These are phyloP conservation scores for Tetraneura akinire DNA, from an alignment of 1,140 invertebrate species.

Conservation along the genomic window DNA sequence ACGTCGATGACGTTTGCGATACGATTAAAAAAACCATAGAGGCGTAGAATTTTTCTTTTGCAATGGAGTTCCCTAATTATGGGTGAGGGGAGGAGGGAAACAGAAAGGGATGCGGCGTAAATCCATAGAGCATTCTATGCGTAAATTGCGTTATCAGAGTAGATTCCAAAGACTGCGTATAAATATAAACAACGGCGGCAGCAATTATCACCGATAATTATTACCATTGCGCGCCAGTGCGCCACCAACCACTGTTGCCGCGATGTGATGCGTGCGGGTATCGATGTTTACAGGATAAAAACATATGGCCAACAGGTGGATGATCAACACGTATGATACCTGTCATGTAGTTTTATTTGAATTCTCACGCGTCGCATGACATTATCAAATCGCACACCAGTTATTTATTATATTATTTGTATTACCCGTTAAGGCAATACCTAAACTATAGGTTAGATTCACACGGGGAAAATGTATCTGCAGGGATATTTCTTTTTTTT, in stretches of 20 bases:
- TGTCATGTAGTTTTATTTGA: constrained; percentile 38
- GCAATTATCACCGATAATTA: constrained; percentile 3
- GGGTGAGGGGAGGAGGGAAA: too few species aligned
- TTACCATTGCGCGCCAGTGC: neutral
- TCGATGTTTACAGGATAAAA: constrained; percentile 37
- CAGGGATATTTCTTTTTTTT: too few species aligned
- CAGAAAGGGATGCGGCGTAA: too few species aligned
- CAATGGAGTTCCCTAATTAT: too few species aligned
- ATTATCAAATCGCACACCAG: too few species aligned
- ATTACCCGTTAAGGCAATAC: too few species aligned
- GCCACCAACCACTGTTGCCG: neutral
- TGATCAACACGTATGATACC: constrained; percentile 42
- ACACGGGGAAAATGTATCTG: too few species aligned
- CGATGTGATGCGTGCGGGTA: constrained; percentile 16
- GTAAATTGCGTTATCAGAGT: neutral
- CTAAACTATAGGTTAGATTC: too few species aligned
- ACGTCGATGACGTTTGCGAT: neutral
- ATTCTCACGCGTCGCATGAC: neutral
- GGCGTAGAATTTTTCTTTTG: too few species aligned
- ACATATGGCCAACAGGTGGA: constrained; percentile 45
- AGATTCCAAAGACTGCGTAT: neutral
- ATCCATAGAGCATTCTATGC: too few species aligned
- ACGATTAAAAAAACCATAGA: too few species aligned
- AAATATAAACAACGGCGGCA: constrained; percentile 8
- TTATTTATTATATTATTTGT: too few species aligned